These are phyloP conservation scores for Reticulitermes lucifugus DNA, from an alignment of 2,888 invertebrate genomes.

Conservation along the genomic window DNA sequence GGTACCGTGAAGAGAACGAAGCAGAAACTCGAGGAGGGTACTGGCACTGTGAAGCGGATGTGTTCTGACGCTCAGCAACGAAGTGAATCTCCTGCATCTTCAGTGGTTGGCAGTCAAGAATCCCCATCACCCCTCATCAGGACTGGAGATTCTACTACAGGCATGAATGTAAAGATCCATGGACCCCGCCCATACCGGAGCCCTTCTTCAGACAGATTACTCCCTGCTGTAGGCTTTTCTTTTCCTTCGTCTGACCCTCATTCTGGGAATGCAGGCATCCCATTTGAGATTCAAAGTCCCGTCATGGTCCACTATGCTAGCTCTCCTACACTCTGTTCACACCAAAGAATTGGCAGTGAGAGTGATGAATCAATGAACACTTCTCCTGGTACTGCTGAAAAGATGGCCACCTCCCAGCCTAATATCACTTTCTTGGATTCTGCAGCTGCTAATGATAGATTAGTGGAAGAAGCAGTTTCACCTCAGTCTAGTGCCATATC, in stretches of 20 bases:
- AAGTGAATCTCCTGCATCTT: conserved; percentile 40
- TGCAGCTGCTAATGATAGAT: not conserved
- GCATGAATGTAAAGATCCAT: conserved; percentile 48
- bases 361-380: conserved; percentile 10
- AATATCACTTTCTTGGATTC: conserved; percentile 50
- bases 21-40: conserved; percentile 74
- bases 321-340: conserved; percentile 58
- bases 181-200: conserved; percentile 52
- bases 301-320: conserved; percentile 61
- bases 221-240: conserved; percentile 41
- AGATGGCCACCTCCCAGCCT: conserved; percentile 52
- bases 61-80: conserved; percentile 50
- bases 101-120: conserved; percentile 58
- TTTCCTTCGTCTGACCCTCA: conserved; percentile 43
- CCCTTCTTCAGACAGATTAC: conserved; percentile 46
- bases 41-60: conserved; percentile 60
- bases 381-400: conserved; percentile 52
- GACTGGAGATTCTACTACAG: conserved; percentile 32
- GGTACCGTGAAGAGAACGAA: conserved; percentile 77
- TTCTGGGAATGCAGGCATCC: conserved; percentile 53
- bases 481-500: conserved; percentile 71
- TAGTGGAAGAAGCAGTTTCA: not conserved
- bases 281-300: conserved; percentile 60
- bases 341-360: conserved; percentile 57
- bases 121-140: not conserved